Evolutionary conservation across 2,113 vertebrate species (phyloP).

Genomic region (Rynchops niger): DNA sequence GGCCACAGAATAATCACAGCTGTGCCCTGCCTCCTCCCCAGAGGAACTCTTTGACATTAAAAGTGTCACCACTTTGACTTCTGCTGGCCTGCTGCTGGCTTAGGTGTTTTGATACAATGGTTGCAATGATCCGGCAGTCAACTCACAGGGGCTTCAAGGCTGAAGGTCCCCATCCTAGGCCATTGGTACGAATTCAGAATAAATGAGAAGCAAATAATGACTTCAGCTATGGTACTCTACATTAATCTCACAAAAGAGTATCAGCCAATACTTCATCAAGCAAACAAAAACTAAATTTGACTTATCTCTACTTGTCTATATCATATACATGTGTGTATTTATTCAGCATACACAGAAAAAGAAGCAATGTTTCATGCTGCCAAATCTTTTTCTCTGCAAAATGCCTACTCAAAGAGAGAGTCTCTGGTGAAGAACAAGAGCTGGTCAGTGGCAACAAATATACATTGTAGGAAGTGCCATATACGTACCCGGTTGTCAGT

Average conservation of each 20-base stretch:
- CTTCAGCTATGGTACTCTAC: neutral
- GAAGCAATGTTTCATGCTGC: neutral
- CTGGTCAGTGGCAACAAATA: neutral
- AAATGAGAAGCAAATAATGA: neutral
- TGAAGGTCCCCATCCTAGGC: neutral
- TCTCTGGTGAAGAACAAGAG: neutral
- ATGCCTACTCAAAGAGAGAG: neutral
- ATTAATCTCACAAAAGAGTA: neutral
- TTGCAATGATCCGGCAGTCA: neutral
- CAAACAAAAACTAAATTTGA: constrained; percentile 22
- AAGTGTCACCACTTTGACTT: neutral
- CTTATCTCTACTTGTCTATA: neutral
- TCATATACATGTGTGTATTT: rapidly evolving
- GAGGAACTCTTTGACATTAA: neutral
- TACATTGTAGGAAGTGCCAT: neutral
- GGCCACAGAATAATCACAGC: neutral
- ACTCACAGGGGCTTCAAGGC: neutral
- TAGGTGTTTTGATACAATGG: neutral
- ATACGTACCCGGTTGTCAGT: neutral
- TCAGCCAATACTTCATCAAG: neutral
- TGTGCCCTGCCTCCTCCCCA: neutral
- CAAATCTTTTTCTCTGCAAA: neutral
- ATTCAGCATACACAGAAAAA: neutral
- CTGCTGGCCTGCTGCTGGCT: neutral
- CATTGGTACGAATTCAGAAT: neutral